Conservation (phyloP, 2,113 vertebrate species). For the Indri indri region DNA sequence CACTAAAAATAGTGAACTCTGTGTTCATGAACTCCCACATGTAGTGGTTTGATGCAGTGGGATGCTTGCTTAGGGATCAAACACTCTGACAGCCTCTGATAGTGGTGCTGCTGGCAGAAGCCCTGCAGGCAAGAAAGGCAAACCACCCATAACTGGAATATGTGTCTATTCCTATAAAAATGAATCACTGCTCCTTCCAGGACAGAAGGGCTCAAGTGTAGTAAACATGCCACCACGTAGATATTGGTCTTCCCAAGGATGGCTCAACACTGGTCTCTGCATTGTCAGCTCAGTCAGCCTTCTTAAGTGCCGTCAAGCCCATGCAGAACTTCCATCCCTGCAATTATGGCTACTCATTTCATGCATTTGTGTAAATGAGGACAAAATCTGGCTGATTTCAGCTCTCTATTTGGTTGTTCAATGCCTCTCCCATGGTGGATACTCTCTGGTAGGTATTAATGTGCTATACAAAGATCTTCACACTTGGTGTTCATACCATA, state of each 20-base stretch:
- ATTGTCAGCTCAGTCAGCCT: background rate
- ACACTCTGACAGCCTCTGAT: background rate
- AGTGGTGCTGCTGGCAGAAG: background rate
- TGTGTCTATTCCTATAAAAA: background rate
- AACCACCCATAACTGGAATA: background rate
- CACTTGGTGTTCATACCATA: background rate
- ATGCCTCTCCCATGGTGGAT: background rate
- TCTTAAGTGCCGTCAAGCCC: background rate
- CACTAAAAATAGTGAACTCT: background rate
- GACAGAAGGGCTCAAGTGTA: background rate
- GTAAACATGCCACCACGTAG: background rate
- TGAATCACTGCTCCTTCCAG: background rate
- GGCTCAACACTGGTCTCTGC: background rate
- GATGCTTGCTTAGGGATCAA: background rate
- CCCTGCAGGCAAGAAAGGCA: background rate
- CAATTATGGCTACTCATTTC: background rate
- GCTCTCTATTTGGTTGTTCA: background rate
- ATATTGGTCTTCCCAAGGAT: background rate
- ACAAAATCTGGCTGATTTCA: background rate
- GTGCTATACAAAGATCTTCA: background rate
- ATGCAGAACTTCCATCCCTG: background rate
- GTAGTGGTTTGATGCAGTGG: background rate
- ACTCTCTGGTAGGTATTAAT: background rate
- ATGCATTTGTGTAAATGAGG: background rate
- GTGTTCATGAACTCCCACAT: too few relatives aligned